Percentiles rank a stretch among this genome's conserved stretches.
These are phyloP conservation scores for Varanus salvator DNA, from an alignment of 2,113 vertebrate species.

Conservation along the genomic window DNA sequence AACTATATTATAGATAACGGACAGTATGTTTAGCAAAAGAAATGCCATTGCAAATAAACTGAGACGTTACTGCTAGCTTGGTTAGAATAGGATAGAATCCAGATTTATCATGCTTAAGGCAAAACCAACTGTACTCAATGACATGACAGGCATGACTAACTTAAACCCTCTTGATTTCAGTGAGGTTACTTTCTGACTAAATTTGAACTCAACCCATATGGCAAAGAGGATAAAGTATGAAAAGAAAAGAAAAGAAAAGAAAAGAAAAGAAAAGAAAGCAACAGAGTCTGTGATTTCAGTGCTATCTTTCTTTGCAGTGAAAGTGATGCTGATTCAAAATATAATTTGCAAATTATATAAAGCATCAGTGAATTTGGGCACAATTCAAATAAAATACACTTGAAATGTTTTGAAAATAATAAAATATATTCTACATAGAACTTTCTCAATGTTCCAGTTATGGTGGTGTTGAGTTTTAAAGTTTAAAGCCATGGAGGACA, in stretches of 20 bases:
- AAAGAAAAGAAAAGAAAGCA: slow-evolving; percentile 24
- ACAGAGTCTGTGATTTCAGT: slow-evolving; percentile 22
- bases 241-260: slow-evolving; percentile 31
- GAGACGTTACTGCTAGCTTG: not conserved
- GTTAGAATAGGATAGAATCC: not conserved
- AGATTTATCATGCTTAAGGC: not conserved
- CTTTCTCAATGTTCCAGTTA: not conserved
- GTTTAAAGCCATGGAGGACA: not conserved
- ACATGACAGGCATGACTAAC: too few relatives aligned
- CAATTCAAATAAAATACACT: not conserved
- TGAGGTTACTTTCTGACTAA: too few relatives aligned
- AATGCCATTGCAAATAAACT: not conserved
- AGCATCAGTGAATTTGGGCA: not conserved
- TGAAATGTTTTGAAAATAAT: not conserved
- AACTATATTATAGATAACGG: not conserved
- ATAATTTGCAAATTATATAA: not conserved
- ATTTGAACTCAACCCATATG: too few relatives aligned
- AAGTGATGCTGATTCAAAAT: not conserved
- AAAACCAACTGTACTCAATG: too few relatives aligned
- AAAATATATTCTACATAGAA: not conserved
- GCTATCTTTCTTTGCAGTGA: slow-evolving; percentile 34
- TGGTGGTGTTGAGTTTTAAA: not conserved
- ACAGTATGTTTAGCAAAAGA: not conserved
- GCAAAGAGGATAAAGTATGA: not conserved
- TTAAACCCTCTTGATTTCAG: too few relatives aligned